Percentiles rank a stretch among this genome's conserved stretches.
Evolutionary conservation across 2,888 invertebrate genomes (phyloP).

Genomic region (Scotopteryx bipunctaria): DNA sequence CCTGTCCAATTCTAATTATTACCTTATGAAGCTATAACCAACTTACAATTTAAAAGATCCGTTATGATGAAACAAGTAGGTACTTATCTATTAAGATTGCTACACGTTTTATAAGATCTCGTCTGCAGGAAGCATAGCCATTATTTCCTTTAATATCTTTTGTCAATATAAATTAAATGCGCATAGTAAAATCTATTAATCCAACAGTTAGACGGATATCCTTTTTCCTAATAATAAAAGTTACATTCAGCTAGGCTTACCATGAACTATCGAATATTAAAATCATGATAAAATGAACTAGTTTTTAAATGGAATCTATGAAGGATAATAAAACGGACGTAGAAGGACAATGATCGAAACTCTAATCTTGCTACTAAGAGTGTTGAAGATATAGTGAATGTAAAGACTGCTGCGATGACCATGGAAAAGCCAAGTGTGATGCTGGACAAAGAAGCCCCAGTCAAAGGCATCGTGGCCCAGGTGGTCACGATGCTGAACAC

Average conservation of each 20-base stretch:
- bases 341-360: background rate
- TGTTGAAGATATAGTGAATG: constrained; percentile 37
- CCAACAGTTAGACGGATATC: too few species aligned
- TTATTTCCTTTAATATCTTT: constrained; percentile 1
- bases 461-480: constrained; percentile 79
- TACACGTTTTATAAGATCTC: background rate
- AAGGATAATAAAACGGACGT: background rate
- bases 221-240: too few species aligned
- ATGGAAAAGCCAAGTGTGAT: constrained; percentile 68
- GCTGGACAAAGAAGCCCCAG: constrained; percentile 74
- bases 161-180: background rate
- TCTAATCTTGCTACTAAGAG: too few species aligned
- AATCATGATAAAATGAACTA: too few species aligned
- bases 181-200: too few species aligned
- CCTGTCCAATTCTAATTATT: constrained; percentile 24
- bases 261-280: too few species aligned
- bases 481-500: constrained; percentile 81
- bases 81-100: too few species aligned
- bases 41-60: constrained; percentile 5
- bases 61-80: constrained; percentile 1
- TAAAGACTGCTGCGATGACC: constrained; percentile 55
- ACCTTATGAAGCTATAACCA: background rate
- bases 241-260: too few species aligned
- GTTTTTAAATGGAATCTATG: too few species aligned
- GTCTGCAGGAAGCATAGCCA: background rate